Evolutionary conservation across 2,888 invertebrate genomes (phyloP), one percentile per base, ranked within the genome.

Genomic region (Nasonovia ribisnigri): DNA sequence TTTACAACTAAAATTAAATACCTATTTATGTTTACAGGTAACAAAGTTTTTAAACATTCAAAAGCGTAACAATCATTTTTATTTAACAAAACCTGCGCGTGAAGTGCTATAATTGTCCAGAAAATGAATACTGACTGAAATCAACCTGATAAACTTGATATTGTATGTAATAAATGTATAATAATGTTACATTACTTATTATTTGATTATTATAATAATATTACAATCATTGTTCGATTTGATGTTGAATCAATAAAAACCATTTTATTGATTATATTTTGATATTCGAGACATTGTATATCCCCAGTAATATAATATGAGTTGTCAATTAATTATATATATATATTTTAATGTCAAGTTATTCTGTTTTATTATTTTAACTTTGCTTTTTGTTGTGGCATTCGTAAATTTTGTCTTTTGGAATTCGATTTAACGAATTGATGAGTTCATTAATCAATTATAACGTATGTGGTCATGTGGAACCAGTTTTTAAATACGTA

Each of bases 401-500:
- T 54, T 91, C 54, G 84, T 84, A 84, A 84, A 54, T 91, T 57
- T 57, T 43, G 46, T n/a, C n/a, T 86, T 86, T 84, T n/a, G 48
- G 26, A 51, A 46, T 92, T 60, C 84, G 36, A 36, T 86, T 86
- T 60, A 60, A 46, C 86, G 57, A 86, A 86, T 57, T 86, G 57
- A 92, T 87, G 86, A 86, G 60, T 87, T 91, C 57, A 91, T 91
- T 87, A 92, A 92, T 91, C 84, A 54, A 84, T 91, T 54, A n/a
- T 84, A 84, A 86, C n/a, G 42, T 60, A n/a, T 42, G 51, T 77
- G 36, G 36, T 77, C 77, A 77, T 77, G 46, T 46, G n/a, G 26
- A 91, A 92, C 92, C 60, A 24, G 92, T 92, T 92, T 84, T 60
- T 60, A 91, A 57, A 86, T n/a, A 46, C 84, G n/a, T n/a, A n/a